Evolutionary conservation across 2,888 invertebrate species (phyloP).

Genomic region (Onchidella celtica): DNA sequence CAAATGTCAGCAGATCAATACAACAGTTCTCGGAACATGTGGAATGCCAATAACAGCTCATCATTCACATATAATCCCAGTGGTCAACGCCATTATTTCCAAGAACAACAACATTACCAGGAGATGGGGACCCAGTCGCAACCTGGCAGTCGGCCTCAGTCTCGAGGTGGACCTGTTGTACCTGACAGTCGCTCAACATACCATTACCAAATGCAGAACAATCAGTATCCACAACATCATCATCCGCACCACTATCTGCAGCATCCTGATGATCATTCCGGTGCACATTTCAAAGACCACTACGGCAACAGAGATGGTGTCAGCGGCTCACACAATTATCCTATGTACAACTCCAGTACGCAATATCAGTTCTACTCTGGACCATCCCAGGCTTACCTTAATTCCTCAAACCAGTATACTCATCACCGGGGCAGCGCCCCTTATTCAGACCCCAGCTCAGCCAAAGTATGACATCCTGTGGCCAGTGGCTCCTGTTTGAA

Average conservation of each 20-base stretch:
- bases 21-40: slow-evolving; percentile 46
- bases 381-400: slow-evolving; percentile 62
- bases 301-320: slow-evolving; percentile 15
- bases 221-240: slow-evolving; percentile 21
- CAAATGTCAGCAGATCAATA: slow-evolving; percentile 34
- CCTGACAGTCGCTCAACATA: slow-evolving; percentile 16
- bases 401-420: slow-evolving; percentile 62
- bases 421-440: slow-evolving; percentile 63
- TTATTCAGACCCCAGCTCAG: slow-evolving; percentile 67
- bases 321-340: slow-evolving; percentile 21
- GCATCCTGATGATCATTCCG: not conserved
- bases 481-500: no score
- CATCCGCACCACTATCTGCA: slow-evolving; percentile 30
- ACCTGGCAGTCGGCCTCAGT: slow-evolving; percentile 41
- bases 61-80: slow-evolving; percentile 31
- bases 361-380: slow-evolving; percentile 58
- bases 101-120: slow-evolving; percentile 27
- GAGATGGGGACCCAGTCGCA: slow-evolving; percentile 26
- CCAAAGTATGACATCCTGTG: slow-evolving; percentile 66
- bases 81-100: slow-evolving; percentile 18
- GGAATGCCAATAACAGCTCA: slow-evolving; percentile 47
- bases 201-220: slow-evolving; percentile 23
- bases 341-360: slow-evolving; percentile 30
- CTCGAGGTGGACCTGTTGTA: slow-evolving; percentile 9
- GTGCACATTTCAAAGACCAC: slow-evolving; percentile 21